Evolutionary conservation across 1,140 invertebrate genomes (phyloP).

Genomic region (Megathymus violae): DNA sequence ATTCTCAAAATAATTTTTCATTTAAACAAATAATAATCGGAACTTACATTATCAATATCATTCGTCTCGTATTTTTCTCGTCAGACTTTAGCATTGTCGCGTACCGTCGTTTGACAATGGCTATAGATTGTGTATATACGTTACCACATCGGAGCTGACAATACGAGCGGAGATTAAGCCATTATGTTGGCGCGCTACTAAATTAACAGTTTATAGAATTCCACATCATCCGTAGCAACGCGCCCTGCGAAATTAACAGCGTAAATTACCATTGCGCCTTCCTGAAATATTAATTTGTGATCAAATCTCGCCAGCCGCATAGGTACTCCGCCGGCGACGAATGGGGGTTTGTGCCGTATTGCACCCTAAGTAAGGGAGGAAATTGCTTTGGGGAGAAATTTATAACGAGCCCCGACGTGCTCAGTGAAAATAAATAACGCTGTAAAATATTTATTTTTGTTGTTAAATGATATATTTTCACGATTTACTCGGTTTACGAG

Average conservation of each 20-base stretch:
- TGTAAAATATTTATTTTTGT: slow-evolving; percentile 30
- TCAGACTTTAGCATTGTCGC: too few species aligned
- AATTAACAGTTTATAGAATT: background rate
- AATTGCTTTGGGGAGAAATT: slow-evolving; percentile 48
- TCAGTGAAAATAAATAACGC: slow-evolving; percentile 29
- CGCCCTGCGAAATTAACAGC: slow-evolving; percentile 37
- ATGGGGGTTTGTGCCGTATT: slow-evolving; percentile 43
- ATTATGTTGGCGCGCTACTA: background rate
- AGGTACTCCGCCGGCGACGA: slow-evolving; percentile 41
- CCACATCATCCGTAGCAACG: background rate
- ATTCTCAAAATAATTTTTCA: too few species aligned
- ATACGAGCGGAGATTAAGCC: background rate
- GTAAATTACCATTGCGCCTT: slow-evolving; percentile 46
- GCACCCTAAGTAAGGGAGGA: slow-evolving; percentile 50
- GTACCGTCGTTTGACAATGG: too few species aligned
- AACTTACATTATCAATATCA: too few species aligned
- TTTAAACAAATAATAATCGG: too few species aligned
- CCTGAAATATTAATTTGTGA: slow-evolving; percentile 49
- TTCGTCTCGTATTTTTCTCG: too few species aligned
- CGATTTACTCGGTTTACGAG: slow-evolving; percentile 4
- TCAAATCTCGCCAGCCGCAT: slow-evolving; percentile 42
- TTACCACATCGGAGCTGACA: background rate
- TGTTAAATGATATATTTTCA: slow-evolving; percentile 35
- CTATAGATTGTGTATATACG: too few species aligned
- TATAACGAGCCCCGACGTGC: slow-evolving; percentile 30